Evolutionary conservation across 1,140 invertebrate genomes (phyloP).

Genomic region (Neocloeon triangulifer): DNA sequence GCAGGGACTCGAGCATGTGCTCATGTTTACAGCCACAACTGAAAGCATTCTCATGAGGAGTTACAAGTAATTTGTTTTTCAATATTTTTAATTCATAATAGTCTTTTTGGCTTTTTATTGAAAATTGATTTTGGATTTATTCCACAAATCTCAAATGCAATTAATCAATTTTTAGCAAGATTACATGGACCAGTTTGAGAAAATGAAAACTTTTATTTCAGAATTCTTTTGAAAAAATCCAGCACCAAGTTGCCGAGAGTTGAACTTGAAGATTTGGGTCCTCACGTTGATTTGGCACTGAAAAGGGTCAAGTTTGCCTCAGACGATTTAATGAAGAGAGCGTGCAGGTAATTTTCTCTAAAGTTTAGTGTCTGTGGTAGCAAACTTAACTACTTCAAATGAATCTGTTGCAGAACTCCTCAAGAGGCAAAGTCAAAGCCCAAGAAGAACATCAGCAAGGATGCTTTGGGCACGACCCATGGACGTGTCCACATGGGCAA

Average conservation of each 20-base stretch:
- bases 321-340: constrained; percentile 70
- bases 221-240: constrained; percentile 76
- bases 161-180: no score
- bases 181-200: no score
- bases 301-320: constrained; percentile 73
- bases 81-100: no score
- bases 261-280: constrained; percentile 87
- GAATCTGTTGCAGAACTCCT: no score
- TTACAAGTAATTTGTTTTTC: constrained; percentile 50
- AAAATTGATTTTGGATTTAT: no score
- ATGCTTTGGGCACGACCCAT: constrained; percentile 70
- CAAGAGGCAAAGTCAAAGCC: constrained; percentile 28
- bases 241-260: constrained; percentile 65
- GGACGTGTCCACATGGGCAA: constrained; percentile 82
- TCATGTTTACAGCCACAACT: constrained; percentile 67
- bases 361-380: no score
- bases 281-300: constrained; percentile 68
- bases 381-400: no score
- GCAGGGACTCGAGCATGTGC: constrained; percentile 78
- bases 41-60: constrained; percentile 64
- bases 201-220: no score
- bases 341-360: no score
- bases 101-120: no score
- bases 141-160: no score
- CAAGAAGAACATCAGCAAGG: constrained; percentile 76